Base-by-base conservation (phyloP, 1,140 invertebrate genomes). In the Oryctes rhinoceros region DNA sequence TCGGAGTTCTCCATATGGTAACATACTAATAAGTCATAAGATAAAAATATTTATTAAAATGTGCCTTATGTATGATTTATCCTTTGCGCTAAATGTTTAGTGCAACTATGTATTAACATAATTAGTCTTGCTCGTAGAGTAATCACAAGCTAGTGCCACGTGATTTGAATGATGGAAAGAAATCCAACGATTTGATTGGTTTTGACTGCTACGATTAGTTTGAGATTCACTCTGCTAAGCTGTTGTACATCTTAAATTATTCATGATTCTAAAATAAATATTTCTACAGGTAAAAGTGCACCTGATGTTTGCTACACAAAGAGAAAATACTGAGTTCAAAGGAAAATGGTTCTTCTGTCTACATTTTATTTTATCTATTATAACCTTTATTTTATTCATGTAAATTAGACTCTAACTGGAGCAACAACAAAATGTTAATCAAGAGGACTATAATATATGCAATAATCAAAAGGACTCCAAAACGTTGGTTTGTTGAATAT, bases 1-100 rank as follows among this genome's bases (percentile, higher is more conserved):
- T n/a, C 79, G 80, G 78, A 76, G 78, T 24, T 76, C 79, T 71
- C 76, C 81, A 20, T 86, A 84, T 78, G 84, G 84, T 76, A 76
- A 35, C 3, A 4, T 24, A 62, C 53, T 62, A 62, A 62, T 18
- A 30, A 30, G 24, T 30, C 2, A 30, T 30, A 30, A 30, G 24
- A 30, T 30, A 2, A 30, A 30, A 30, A 30, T 30, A 30, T 62
- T 62, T 10, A n/a, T 18, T 62, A 18, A 62, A 62, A 44, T 44
- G 4, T 5, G 7, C 5, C 5, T 62, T 5, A 62, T 3, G 5
- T 15, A 62, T n/a, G 13, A 62, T 18, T 18, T 20, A 62, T 3
- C 7, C 15, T 62, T 62, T 30, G 24, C 24, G 2, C 24, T 30
- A 15, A 62, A 10, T 62, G 13, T 62, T 62, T 18, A 30, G 24